Base-by-base conservation (phyloP, 2,113 vertebrate species). In the Phrynosoma platyrhinos region DNA sequence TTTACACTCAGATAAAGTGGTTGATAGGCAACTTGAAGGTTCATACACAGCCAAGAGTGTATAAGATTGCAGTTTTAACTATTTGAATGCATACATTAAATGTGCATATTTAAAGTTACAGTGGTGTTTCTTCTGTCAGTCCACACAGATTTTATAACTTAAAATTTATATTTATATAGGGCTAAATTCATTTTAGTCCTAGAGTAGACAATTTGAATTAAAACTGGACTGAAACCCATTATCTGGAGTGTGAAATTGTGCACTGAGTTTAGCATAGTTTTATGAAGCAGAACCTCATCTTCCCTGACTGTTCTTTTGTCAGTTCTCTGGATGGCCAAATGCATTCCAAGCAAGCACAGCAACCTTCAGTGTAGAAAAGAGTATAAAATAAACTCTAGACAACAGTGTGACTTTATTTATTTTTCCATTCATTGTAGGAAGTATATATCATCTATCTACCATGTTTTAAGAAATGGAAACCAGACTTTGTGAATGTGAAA, bases 291-390 rank as follows among this genome's bases (percentile, higher is more conserved):
- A 53, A 72, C 4, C 53, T 92, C 23, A 20, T 93, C 75, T 79
- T 85, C 18, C 62, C 74, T 80, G 53, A 27, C 4, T 32, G 18
- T 52, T 30, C 55, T 86, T 88, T 86, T 87, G 27, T 25, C 76
- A 52, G 27, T 81, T 87, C 84, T 91, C 13, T 16, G 13, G n/a
- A 82, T 80, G 91, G 88, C 53, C 76, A 91, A 16, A 89, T 77
- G 40, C 13, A n/a, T 30, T 84, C 52, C 18, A 89, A 23, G 21
- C 64, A 79, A 13, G 18, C 1, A 62, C 71, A 74, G 12, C 18
- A 74, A 88, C 36, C 20, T 75, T 72, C 47, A 68, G 9, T 7
- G 74, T 88, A 66, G 7, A 81, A 85, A 62, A 62, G 23, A 1
- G 30, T n/a, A 47, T 47, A 47, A 47, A 47, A 47, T 47, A 66